Evolutionary conservation across 2,113 vertebrate genomes (phyloP).

Genomic region (Embiotoca jacksoni): DNA sequence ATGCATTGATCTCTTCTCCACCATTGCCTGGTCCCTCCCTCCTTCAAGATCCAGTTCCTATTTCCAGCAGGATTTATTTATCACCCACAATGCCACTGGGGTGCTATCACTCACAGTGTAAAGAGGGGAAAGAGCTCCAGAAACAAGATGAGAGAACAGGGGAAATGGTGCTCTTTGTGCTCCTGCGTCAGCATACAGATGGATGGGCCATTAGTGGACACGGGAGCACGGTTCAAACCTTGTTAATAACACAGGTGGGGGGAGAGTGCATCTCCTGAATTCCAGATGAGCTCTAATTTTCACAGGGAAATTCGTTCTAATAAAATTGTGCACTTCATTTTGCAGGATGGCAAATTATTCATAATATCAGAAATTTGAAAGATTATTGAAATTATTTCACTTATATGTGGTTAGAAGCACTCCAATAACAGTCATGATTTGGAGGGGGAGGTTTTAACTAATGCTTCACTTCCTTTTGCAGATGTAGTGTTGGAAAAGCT

Average conservation of each 20-base stretch:
- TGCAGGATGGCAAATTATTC: not conserved
- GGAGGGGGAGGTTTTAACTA: not conserved
- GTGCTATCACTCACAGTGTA: constrained; percentile 75
- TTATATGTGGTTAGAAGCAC: not conserved
- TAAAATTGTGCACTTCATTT: constrained; percentile 8
- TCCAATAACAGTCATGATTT: not conserved
- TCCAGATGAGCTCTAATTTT: constrained; percentile 41
- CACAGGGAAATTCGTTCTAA: not conserved
- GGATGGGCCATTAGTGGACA: constrained; percentile 78
- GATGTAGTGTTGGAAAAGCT: constrained; percentile 10
- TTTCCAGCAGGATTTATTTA: constrained; percentile 82
- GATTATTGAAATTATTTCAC: constrained; percentile 8
- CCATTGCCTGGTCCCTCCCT: constrained; percentile 46
- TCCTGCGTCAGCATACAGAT: constrained; percentile 67
- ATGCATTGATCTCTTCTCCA: constrained; percentile 75
- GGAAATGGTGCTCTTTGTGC: constrained; percentile 70
- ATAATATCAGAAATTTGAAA: not conserved
- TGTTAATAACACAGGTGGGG: constrained; percentile 69
- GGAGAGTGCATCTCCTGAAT: constrained; percentile 42
- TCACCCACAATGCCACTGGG: constrained; percentile 76
- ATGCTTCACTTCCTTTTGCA: not conserved
- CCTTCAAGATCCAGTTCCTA: constrained; percentile 72
- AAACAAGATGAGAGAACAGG: constrained; percentile 67
- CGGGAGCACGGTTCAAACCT: constrained; percentile 60
- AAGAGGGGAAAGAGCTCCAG: constrained; percentile 70